Evolutionary conservation across 1,140 invertebrate species (phyloP).

Genomic region (Brachionus asplanchnoidis): DNA sequence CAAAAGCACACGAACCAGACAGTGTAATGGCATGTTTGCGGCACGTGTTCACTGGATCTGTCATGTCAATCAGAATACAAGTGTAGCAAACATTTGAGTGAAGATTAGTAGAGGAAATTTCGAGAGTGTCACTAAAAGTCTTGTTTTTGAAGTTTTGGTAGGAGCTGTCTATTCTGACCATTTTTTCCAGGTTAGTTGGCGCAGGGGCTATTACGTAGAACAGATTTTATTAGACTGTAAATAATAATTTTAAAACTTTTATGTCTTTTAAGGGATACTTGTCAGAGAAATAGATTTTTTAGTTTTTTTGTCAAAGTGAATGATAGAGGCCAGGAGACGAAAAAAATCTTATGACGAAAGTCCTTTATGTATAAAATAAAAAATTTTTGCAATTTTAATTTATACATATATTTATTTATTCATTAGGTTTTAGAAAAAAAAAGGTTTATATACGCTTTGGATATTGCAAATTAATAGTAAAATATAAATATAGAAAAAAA

Average conservation of each 20-base stretch:
- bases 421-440: not conserved
- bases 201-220: not conserved
- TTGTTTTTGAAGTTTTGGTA: not conserved
- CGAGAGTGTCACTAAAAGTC: not conserved
- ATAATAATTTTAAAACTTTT: not conserved
- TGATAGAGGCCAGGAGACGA: not conserved
- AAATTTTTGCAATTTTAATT: not conserved
- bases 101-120: not conserved
- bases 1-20: conserved; percentile 58
- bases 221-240: not conserved
- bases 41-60: conserved; percentile 11
- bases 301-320: not conserved
- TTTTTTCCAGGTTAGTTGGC: not conserved
- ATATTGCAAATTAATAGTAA: not conserved
- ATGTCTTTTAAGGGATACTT: not conserved
- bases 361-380: not conserved
- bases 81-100: not conserved
- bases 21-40: conserved; percentile 57
- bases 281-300: not conserved
- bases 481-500: not conserved
- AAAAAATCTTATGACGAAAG: not conserved
- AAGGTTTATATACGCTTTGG: not conserved
- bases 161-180: conserved; percentile 17
- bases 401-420: conserved; percentile 1
- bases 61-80: conserved; percentile 27